Percentiles rank a stretch among this genome's conserved stretches.
These are phyloP conservation scores for Chrysocyon brachyurus DNA, from an alignment of 2,797 vertebrate genomes.

Conservation along the genomic window DNA sequence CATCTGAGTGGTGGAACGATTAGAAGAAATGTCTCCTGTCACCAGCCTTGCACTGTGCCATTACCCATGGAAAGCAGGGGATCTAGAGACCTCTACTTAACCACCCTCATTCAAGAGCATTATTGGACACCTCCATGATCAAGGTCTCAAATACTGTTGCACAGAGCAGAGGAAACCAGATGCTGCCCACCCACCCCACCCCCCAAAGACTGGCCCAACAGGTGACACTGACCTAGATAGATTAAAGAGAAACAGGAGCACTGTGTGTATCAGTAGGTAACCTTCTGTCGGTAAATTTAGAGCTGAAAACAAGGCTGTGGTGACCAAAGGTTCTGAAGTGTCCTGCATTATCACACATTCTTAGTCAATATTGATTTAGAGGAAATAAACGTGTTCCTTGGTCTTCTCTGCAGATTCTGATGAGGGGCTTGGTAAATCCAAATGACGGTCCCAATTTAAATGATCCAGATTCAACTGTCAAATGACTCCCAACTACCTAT, in stretches of 20 bases:
- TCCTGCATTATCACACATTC: neutral
- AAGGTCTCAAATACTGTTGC: neutral
- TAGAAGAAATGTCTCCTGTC: constrained; percentile 25
- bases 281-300: neutral
- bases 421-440: neutral
- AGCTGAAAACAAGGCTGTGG: neutral
- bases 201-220: neutral
- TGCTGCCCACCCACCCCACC: neutral
- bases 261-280: accelerated
- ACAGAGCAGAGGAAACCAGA: neutral
- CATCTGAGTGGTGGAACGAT: constrained; percentile 15
- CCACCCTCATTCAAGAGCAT: neutral
- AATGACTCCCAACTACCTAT: neutral
- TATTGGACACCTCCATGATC: neutral
- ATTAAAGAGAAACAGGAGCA: neutral
- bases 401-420: neutral
- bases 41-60: neutral
- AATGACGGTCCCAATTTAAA: neutral
- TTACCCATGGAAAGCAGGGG: neutral
- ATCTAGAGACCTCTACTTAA: neutral
- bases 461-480: neutral
- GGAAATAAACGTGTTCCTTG: neutral
- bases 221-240: neutral
- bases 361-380: neutral
- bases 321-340: neutral